Percentiles rank a stretch among this genome's conserved stretches.
These are phyloP conservation scores for Notolabrus celidotus DNA, from an alignment of 2,797 vertebrate species.

Conservation along the genomic window DNA sequence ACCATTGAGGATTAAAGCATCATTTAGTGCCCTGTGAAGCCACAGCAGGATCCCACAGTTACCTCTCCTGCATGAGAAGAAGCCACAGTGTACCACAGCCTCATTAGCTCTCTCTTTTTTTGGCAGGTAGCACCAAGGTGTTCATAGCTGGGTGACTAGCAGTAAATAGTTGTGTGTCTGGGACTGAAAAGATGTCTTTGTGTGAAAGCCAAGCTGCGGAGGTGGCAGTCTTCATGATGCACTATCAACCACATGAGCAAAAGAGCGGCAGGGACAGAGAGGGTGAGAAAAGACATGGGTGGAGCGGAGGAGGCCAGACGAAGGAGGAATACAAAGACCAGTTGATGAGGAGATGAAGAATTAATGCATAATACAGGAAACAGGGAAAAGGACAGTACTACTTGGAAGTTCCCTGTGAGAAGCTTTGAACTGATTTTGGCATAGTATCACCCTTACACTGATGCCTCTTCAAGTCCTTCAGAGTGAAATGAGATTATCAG, in stretches of 20 bases:
- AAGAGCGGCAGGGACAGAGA: conserved; percentile 25
- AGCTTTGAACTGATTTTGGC: not conserved
- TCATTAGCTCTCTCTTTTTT: conserved; percentile 32
- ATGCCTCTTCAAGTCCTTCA: too few species aligned
- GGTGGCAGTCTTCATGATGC: conserved; percentile 63
- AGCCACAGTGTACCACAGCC: conserved; percentile 11
- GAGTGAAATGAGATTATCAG: too few species aligned
- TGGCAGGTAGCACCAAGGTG: conserved; percentile 57
- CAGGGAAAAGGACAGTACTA: not conserved
- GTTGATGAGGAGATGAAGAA: conserved; percentile 48
- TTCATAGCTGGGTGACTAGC: conserved; percentile 37
- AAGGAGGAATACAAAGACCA: conserved; percentile 7
- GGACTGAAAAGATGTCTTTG: conserved; percentile 65
- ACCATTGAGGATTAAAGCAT: conserved; percentile 18
- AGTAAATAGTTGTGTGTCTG: conserved; percentile 68
- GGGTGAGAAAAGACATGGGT: conserved; percentile 39
- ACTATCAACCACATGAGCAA: conserved; percentile 57
- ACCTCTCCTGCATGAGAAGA: conserved; percentile 47
- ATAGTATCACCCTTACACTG: too few species aligned
- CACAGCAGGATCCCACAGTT: conserved; percentile 21
- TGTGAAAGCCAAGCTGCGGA: conserved; percentile 64
- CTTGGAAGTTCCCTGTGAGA: not conserved
- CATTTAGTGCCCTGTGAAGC: conserved; percentile 18
- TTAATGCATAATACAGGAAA: conserved; percentile 8
- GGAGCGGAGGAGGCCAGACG: conserved; percentile 36